Evolutionary conservation across 2,888 invertebrate species (phyloP).

Genomic region (Desoria tigrina): DNA sequence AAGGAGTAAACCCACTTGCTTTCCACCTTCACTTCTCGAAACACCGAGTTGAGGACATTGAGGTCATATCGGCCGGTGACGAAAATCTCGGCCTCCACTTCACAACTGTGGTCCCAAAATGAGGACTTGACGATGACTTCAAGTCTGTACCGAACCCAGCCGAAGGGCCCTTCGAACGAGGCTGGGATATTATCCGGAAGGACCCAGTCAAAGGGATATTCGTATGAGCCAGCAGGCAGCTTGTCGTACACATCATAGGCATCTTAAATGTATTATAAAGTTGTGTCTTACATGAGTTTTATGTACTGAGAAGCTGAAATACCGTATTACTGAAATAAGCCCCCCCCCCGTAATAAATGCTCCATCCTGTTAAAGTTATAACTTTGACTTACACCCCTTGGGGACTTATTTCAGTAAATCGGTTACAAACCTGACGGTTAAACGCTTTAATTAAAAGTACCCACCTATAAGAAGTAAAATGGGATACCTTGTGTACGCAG

Average conservation of each 20-base stretch:
- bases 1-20: constrained; percentile 9
- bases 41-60: background rate
- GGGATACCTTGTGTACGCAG: background rate
- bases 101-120: constrained; percentile 17
- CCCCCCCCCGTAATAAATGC: too few species aligned
- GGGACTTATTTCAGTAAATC: too few species aligned
- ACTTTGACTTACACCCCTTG: too few species aligned
- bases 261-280: too few species aligned
- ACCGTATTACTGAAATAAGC: too few species aligned
- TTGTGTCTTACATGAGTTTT: too few species aligned
- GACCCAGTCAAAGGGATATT: constrained; percentile 9
- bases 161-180: constrained; percentile 18
- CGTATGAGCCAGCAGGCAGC: constrained; percentile 5
- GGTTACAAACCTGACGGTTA: too few species aligned
- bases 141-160: constrained; percentile 10
- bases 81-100: constrained; percentile 5
- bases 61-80: constrained; percentile 6
- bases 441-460: constrained; percentile 2
- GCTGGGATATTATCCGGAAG: constrained; percentile 16
- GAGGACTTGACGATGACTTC: constrained; percentile 9
- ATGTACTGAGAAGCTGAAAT: too few species aligned
- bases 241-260: background rate
- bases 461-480: too few species aligned
- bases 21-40: constrained; percentile 4
- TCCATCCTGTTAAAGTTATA: too few species aligned